Percentiles rank a stretch among this genome's conserved stretches.
These are phyloP conservation scores for Phylloscopus trochilus DNA, from an alignment of 2,113 vertebrate species.

Conservation along the genomic window DNA sequence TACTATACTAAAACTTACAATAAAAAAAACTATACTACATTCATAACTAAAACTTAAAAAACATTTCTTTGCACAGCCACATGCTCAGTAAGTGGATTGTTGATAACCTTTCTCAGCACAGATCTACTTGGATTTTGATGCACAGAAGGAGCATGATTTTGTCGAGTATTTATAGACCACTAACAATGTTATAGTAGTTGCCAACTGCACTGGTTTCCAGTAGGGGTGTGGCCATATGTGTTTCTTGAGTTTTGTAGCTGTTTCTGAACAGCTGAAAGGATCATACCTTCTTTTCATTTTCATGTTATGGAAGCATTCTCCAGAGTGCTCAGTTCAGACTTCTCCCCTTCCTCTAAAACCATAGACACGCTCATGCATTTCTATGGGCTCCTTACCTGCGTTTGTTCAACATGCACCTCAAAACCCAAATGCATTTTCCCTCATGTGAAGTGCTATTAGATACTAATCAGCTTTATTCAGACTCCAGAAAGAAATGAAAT, in stretches of 20 bases:
- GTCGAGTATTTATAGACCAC: neutral
- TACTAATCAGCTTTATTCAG: neutral
- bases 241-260: neutral
- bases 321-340: neutral
- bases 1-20: no score
- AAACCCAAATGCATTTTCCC: neutral
- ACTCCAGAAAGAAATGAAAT: neutral
- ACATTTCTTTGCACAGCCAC: no score
- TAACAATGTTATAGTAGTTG: neutral
- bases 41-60: no score
- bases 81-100: neutral
- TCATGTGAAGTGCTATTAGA: neutral
- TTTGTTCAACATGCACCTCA: neutral
- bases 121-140: neutral
- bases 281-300: neutral
- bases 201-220: neutral
- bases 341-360: neutral
- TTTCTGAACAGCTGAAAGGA: slow-evolving; percentile 12
- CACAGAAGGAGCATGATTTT: neutral
- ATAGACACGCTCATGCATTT: neutral
- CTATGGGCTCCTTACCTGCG: neutral
- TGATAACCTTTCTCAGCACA: neutral
- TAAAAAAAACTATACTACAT: no score
- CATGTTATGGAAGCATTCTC: neutral
- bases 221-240: neutral